Evolutionary conservation across 2,888 invertebrate genomes (phyloP), one percentile per base, ranked within the genome.

Genomic region (Eurytoma adleriae): DNA sequence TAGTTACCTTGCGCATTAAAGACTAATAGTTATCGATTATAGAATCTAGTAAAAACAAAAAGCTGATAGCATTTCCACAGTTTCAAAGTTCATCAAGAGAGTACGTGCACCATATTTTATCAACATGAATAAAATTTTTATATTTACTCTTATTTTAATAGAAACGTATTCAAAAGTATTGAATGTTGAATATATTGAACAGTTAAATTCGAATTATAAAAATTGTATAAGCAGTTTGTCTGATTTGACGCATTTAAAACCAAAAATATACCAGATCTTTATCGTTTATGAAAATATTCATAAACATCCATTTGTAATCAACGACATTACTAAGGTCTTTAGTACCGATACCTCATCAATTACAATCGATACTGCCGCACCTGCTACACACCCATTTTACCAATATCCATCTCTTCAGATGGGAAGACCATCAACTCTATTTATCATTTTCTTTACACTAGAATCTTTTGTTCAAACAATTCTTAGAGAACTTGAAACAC

Each of bases 391-490:
- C 14, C 24, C 61, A 0, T 61, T 61, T 20, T 14, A 61, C 20
- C 27, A 61, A 61, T 27, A 20, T 61, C 61, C 24, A 30, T 61
- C 61, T 14, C 12, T 27, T 0, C 14, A 16, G 2, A 61, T 61
- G 14, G 61, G 61, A 61, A 61, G 69, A 13, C 20, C 69, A 20
- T 57, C 13, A 40, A 70, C 69, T 56, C 14, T 70, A 27, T 57
- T 70, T 70, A 18, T 57, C 57, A 40, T 70, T 13, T 18, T 69
- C 5, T 56, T 30, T 10, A 40, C 18, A 3, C 54, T 2, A 40
- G 27, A 20, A n/a, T 18, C 30, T 7, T 57, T 69, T 18, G 40
- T 69, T 14, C 13, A 57, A 57, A 18, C 1, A 12, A 69, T 14
- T 2, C 5, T 69, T 3, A 56, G 40, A 16, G 16, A 69, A 20